phyloP scores from a whole-genome alignment of 1,140 invertebrate species.

The Delia radicum region DNA sequence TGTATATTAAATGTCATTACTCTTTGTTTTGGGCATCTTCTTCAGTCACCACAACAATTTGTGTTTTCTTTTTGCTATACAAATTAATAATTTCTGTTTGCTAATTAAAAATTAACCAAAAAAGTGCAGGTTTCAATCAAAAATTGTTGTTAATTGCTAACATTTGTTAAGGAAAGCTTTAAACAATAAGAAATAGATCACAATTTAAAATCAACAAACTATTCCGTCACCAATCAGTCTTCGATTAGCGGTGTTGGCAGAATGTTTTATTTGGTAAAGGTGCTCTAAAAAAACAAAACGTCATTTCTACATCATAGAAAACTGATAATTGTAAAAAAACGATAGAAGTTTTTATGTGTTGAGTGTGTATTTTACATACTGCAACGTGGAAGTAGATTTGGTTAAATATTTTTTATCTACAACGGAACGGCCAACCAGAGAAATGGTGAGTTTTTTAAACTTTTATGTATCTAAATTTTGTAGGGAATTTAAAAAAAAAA shows the following conservation, averaged over 20 bases:
- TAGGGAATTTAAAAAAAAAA: too few species aligned
- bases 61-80: too few species aligned
- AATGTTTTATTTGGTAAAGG: background rate
- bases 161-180: too few species aligned
- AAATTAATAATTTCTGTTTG: too few species aligned
- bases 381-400: background rate
- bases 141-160: too few species aligned
- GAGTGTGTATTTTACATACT: background rate
- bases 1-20: too few species aligned
- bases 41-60: too few species aligned
- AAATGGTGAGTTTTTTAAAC: background rate
- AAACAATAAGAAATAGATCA: background rate
- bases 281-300: background rate
- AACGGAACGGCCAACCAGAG: background rate
- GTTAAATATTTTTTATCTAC: background rate
- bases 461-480: background rate
- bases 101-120: too few species aligned
- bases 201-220: background rate
- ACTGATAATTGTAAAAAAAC: background rate
- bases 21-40: too few species aligned
- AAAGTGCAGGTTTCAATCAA: too few species aligned
- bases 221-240: background rate
- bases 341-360: background rate
- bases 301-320: background rate
- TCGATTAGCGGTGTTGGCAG: background rate